Evolutionary conservation across 2,888 invertebrate genomes (phyloP), one percentile per base, ranked within the genome.

Genomic region (Willowsia nigromaculata): DNA sequence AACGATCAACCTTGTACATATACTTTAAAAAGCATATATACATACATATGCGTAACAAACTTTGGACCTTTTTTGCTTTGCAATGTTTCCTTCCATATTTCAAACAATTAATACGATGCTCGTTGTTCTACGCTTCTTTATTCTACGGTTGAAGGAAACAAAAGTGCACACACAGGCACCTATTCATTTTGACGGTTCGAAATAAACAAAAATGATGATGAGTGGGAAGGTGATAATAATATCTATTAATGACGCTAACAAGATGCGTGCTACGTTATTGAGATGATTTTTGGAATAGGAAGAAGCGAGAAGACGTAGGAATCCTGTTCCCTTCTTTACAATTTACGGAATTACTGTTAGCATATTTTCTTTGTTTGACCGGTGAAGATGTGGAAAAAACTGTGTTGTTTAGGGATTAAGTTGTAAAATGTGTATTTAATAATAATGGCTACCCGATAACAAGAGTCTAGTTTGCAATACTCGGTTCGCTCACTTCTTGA

Each of bases 161-260:
- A 9, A 13, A 47, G 15, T 47, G 47, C 47, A 47, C 7, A 40
- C 40, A 74, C 43, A 65, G 43, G 68, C 65, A 37, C 40, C 62
- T 68, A 33, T 59, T 81, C 56, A 7, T 65, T 80, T 78, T 25
- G 11, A 50, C 27, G 11, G 33, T 84, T 11, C 30, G 76, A 18
- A 27, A 25, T 11, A 88, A 62, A 78, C 37, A 65, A 47, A 88
- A 88, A 65, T 83, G 82, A 65, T 83, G 83, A 83, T 59, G 76
- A 83, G 65, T 88, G 76, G 37, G 59, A 40, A 82, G 88, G 88
- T 88, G 88, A 83, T 88, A 88, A 83, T 82, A 81, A 85, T 87
- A 78, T 65, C 59, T 18, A 59, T 62, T 83, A 88, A 88, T 88
- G 83, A 83, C 50, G 88, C 83, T 88, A 88, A 88, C 88, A 83